Evolutionary conservation across 2,888 invertebrate species (phyloP), one percentile per base, ranked within the genome.

Genomic region (Seira sanloemensis): DNA sequence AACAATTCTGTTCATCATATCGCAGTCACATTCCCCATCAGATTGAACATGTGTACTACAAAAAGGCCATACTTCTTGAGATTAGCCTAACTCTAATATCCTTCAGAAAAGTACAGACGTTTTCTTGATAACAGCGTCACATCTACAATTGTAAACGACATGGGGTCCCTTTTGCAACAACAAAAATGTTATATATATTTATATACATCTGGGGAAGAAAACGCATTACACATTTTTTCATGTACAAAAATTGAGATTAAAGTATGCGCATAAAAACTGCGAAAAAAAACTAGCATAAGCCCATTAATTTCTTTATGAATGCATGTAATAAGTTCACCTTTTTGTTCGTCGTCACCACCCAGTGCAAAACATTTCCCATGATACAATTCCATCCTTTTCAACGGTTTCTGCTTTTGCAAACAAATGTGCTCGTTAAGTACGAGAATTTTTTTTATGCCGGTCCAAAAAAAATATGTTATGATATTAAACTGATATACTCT

Each of bases 401-500:
- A 37, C 37, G 37, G 24, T 74, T 80, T 68, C 68, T 74, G 54
- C 74, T 58, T 27, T 37, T 74, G 79, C 79, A 80, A 74, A 80
- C 79, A 80, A 80, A 80, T 79, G 66, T 66, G 67, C 74, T 80
- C 74, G 79, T 80, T 80, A 80, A 62, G 26, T 4, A 65, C n/a
- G 37, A 37, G 62, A 79, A 37, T 37, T 7, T 37, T n/a, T n/a
- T n/a, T n/a, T n/a, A 73, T 79, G 46, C 46, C 46, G 62, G 25
- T 73, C 37, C 50, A 27, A 50, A 67, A 78, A 78, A n/a, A n/a
- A n/a, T n/a, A 73, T 67, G 79, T 65, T 37, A 4, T 66, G 72
- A 79, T 66, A 79, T 73, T 73, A 54, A 73, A 68, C 74, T 72
- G 79, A 80, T 80, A 66, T 19, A 66, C 54, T 73, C 67, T 24